Evolutionary conservation across 2,888 invertebrate genomes (phyloP).

Genomic region (Barypeithes pellucidus): DNA sequence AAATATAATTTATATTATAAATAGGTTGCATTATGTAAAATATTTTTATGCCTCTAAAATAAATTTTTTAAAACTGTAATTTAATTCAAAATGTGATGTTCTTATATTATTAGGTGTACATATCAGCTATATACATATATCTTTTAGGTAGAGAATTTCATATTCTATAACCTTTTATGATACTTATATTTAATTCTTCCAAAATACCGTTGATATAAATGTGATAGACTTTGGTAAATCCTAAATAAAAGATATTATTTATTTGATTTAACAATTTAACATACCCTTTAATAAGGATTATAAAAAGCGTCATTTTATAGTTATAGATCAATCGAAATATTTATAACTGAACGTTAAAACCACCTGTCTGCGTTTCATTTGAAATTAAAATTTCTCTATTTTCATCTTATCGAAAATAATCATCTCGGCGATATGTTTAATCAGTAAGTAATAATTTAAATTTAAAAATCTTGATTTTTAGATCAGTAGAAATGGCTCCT

Average conservation of each 20-base stretch:
- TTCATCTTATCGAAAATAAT: too few relatives aligned
- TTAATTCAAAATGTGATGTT: slow-evolving; percentile 54
- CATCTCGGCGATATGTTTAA: too few relatives aligned
- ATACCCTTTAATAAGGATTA: neutral
- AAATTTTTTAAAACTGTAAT: slow-evolving; percentile 28
- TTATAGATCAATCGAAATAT: too few relatives aligned
- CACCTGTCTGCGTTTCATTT: too few relatives aligned
- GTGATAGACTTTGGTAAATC: slow-evolving; percentile 10
- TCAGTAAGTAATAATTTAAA: too few relatives aligned
- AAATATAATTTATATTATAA: slow-evolving; percentile 33
- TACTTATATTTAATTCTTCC: slow-evolving; percentile 19
- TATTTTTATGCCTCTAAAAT: slow-evolving; percentile 37
- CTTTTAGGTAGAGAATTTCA: slow-evolving; percentile 35
- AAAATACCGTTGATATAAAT: slow-evolving; percentile 13
- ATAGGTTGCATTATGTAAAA: slow-evolving; percentile 35
- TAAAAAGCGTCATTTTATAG: neutral
- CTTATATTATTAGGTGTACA: slow-evolving; percentile 51
- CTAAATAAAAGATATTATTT: slow-evolving; percentile 4
- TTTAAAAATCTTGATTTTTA: too few relatives aligned
- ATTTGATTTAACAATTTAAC: neutral
- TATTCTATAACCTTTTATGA: slow-evolving; percentile 12
- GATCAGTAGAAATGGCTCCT: too few relatives aligned
- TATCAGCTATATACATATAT: slow-evolving; percentile 45
- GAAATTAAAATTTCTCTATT: too few relatives aligned
- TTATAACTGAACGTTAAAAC: too few relatives aligned